Conservation (phyloP, 2,113 vertebrate species). For the Cynopterus brachyotis region DNA sequence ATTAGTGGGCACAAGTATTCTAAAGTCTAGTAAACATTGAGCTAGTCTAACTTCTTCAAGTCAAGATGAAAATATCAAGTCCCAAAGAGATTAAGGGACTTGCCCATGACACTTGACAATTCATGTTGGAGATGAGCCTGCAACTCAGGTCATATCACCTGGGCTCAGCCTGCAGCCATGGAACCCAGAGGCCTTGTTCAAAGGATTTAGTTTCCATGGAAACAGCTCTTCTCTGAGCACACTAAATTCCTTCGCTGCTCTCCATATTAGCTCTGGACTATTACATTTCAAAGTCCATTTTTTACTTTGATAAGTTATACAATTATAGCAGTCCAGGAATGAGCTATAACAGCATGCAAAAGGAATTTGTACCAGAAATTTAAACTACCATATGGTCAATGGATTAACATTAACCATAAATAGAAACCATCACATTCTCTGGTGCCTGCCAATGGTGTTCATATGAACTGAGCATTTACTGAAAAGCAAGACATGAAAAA, state of each 20-base stretch:
- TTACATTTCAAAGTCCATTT: conserved; percentile 70
- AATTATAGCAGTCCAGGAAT: conserved; percentile 53
- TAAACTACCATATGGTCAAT: conserved; percentile 61
- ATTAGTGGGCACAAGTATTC: background rate
- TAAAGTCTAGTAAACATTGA: background rate
- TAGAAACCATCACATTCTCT: conserved; percentile 47
- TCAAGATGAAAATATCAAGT: conserved; percentile 1
- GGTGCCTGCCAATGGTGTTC: background rate
- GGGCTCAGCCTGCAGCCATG: background rate
- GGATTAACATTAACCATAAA: conserved; percentile 59
- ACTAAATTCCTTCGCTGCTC: conserved; percentile 26
- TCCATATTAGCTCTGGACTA: conserved; percentile 47
- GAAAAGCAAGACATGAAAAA: conserved; percentile 33
- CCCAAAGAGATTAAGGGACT: background rate
- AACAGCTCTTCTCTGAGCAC: conserved; percentile 38
- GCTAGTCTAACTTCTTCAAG: background rate
- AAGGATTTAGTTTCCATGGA: conserved; percentile 48
- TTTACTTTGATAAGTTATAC: conserved; percentile 69
- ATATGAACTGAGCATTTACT: conserved; percentile 46
- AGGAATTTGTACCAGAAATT: conserved; percentile 69
- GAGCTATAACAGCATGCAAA: conserved; percentile 54
- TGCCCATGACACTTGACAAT: background rate
- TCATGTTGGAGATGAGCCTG: background rate
- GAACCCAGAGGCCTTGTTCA: background rate
- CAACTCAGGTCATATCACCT: background rate